Evolutionary conservation across 2,888 invertebrate species (phyloP).

Genomic region (Epiblema foenella): DNA sequence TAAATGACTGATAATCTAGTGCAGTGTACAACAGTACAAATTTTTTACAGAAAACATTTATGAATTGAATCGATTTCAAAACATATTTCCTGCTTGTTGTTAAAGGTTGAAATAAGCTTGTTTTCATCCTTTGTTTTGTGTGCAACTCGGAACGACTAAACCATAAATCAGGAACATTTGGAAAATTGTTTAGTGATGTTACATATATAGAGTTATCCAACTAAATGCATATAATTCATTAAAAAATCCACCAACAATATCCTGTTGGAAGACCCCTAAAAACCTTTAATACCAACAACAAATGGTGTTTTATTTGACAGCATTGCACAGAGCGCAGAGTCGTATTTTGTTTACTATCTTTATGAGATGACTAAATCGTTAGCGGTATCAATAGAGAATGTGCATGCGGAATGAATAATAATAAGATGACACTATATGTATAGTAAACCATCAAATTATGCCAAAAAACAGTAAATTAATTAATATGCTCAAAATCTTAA

Average conservation of each 20-base stretch:
- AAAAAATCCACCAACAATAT: conserved; percentile 12
- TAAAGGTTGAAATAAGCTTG: neutral
- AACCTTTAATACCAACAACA: neutral
- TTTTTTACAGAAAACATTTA: neutral
- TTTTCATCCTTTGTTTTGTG: neutral
- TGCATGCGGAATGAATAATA: no score
- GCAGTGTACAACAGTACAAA: conserved; percentile 20
- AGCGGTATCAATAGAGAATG: conserved; percentile 25
- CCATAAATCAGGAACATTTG: conserved; percentile 13
- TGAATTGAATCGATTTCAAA: conserved; percentile 4
- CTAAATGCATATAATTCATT: conserved; percentile 19
- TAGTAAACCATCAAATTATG: no score
- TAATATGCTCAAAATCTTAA: no score
- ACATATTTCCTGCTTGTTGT: conserved; percentile 9
- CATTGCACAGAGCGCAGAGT: neutral
- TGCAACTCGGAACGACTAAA: neutral
- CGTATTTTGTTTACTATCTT: conserved; percentile 4
- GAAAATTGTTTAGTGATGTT: conserved; percentile 9
- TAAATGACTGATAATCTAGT: conserved; percentile 7
- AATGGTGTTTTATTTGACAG: no score
- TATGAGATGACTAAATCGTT: conserved; percentile 15
- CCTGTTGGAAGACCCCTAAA: conserved; percentile 23
- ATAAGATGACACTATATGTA: no score
- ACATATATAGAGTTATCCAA: conserved; percentile 8
- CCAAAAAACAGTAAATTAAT: no score